Evolutionary conservation across 2,888 invertebrate genomes (phyloP), one percentile per base, ranked within the genome.

Genomic region (Tetanocera ferruginea): DNA sequence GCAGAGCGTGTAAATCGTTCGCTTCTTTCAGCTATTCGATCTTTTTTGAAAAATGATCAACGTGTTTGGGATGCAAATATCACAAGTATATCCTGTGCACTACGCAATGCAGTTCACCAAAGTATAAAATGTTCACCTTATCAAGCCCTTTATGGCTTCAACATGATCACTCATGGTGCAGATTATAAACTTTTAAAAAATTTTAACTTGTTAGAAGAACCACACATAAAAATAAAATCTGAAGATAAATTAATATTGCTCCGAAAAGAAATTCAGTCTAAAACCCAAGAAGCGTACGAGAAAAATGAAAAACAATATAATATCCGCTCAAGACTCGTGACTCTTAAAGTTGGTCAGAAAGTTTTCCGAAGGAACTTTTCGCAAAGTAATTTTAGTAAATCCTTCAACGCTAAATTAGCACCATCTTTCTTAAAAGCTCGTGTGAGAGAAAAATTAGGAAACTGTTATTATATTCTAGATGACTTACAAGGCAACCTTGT

Each of bases 1-100:
- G 78, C 79, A 4, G 80, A 80, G 19, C 76, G 80, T 11, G 77
- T 80, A 1, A 80, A 80, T 52, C 70, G 75, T 28, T 80, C 79
- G 2, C 52, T 80, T 9, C 69, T 80, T 14, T 55, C 79, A 5
- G 81, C 74, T 2, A 70, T 81, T 25, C 77, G 78, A 51, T 37
- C 77, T 8, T 81, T 76, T 70, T 55, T 82, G 2, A 73, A 71
- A 28, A 64, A 60, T 0, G 70, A 79, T 19, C 80, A 82, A 19
- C 79, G 69, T 3, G 60, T 71, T 17, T 80, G 75, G 78, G 76
- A 76, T 17, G 34, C 49, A n/a, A 17, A 72, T 4, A 17, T 80
- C 5, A 66, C 72, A 31, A 60, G 67, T 3, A 79, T 80, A 5
- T 19, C 64, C 0, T 71, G 60, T 23, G 52, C 80, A 0, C 28